These are phyloP conservation scores for Rhynchopsitta pachyrhyncha DNA, from an alignment of 2,113 vertebrate genomes.

Conservation along the genomic window DNA sequence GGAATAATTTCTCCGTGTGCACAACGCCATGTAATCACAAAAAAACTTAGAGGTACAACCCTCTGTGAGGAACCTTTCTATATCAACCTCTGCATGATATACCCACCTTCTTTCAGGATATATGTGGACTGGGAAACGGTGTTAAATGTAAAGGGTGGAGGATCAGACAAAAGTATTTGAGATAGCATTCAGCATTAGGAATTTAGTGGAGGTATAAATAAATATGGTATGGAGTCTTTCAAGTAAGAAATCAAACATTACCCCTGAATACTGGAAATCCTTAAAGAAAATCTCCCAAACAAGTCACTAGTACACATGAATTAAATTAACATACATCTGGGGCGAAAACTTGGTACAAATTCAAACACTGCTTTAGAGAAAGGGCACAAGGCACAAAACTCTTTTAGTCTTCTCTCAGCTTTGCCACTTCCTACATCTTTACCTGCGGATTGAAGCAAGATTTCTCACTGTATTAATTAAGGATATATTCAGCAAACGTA, in stretches of 20 bases:
- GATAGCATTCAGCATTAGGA: neutral
- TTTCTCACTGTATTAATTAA: neutral
- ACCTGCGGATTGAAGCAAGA: neutral
- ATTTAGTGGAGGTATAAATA: neutral
- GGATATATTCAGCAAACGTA: neutral
- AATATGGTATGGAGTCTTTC: neutral
- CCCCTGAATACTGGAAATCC: neutral
- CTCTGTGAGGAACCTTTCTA: neutral
- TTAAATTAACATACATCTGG: neutral
- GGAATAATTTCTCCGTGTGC: neutral
- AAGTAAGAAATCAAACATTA: neutral
- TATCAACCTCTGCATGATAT: accelerated
- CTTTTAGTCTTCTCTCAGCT: neutral
- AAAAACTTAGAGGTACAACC: too few relatives aligned
- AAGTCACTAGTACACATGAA: neutral
- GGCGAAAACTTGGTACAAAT: neutral
- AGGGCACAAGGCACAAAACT: accelerated
- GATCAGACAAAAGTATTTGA: neutral
- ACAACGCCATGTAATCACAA: neutral
- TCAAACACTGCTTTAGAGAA: neutral
- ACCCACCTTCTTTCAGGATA: neutral
- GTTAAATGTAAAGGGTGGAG: neutral
- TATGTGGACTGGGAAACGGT: accelerated
- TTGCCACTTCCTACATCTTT: neutral
- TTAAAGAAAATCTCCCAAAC: neutral